A percentile compares a stretch with the other conserved stretches of the same genome.
These are phyloP conservation scores for Hypselothyrea guttata DNA, from an alignment of 2,888 invertebrate species.

Conservation along the genomic window DNA sequence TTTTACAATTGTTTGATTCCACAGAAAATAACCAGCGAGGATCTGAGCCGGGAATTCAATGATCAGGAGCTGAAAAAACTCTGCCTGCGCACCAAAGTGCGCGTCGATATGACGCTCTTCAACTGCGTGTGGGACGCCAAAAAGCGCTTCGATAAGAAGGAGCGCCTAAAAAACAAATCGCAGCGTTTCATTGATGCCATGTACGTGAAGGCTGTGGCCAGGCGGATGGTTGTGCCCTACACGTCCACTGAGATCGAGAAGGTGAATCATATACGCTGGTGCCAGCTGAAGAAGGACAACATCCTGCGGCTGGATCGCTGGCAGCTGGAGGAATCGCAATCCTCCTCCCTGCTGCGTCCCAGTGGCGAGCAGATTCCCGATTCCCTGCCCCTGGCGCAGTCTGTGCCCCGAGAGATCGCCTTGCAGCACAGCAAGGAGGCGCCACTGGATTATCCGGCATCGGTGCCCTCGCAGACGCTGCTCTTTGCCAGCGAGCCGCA, in stretches of 20 bases:
- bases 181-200: slow-evolving; percentile 45
- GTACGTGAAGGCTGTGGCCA: slow-evolving; percentile 42
- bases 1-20: no score
- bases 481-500: no score
- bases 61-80: slow-evolving; percentile 29
- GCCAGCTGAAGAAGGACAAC: slow-evolving; percentile 46
- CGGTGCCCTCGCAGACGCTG: no score
- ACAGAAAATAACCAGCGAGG: slow-evolving; percentile 46
- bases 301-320: slow-evolving; percentile 42
- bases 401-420: no score
- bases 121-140: slow-evolving; percentile 59
- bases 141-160: slow-evolving; percentile 26
- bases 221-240: slow-evolving; percentile 51
- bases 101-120: slow-evolving; percentile 40
- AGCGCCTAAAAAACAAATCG: slow-evolving; percentile 39
- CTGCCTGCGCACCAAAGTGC: slow-evolving; percentile 49
- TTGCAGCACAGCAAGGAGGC: no score
- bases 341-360: neutral
- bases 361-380: no score
- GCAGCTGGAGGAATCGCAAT: neutral
- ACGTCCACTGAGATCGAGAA: slow-evolving; percentile 2
- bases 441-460: no score
- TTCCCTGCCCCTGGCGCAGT: no score
- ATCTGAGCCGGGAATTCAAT: slow-evolving; percentile 39
- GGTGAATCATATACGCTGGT: slow-evolving; percentile 21